Base-by-base conservation (phyloP, 2,888 invertebrate species). In the Perizoma flavofasciatum region DNA sequence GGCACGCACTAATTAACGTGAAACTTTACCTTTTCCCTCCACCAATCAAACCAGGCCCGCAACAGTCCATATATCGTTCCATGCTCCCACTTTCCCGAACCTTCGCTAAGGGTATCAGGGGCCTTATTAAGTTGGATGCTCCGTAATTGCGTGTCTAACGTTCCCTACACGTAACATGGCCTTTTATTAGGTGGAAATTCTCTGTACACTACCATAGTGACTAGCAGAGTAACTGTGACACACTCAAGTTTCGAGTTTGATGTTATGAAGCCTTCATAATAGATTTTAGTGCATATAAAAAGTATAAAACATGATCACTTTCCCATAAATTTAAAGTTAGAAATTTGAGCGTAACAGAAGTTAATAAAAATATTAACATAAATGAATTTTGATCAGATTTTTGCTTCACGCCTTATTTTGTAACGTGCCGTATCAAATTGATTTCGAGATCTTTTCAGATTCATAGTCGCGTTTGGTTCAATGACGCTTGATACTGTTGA, bases 141-240 rank as follows among this genome's bases (percentile, higher is more conserved):
- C 78, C 71, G 77, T 90, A 90, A 91, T 89, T 89, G 89, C 88
- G 83, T 89, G 88, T 88, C 86, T 88, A 87, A 89, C 86, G 88
- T 81, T 85, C 85, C 83, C 86, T 87, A 83, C 88, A 86, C 89
- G 88, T 90, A 89, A 88, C 86, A 81, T 75, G 86, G 86, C 79
- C 89, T 90, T 90, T 91, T 91, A 92, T 91, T 91, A 91, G 88
- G 91, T 91, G 88, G 88, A 89, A 92, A 91, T 88, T 88, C 88
- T 88, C 84, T 86, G 82, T 86, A 88, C 83, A 83, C 82, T 78
- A 84, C 61, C 82, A 45, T 85, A 83, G 71, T 45, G 22, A 59
- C 54, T 54, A 10, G 6, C 7, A 40, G 46, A 32, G n/a, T 49
- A 49, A n/a, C 54, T 54, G 59, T 54, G 49, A 46, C 46, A 11